Evolutionary conservation across 2,113 vertebrate genomes (phyloP).

Genomic region (Archilochus colubris): DNA sequence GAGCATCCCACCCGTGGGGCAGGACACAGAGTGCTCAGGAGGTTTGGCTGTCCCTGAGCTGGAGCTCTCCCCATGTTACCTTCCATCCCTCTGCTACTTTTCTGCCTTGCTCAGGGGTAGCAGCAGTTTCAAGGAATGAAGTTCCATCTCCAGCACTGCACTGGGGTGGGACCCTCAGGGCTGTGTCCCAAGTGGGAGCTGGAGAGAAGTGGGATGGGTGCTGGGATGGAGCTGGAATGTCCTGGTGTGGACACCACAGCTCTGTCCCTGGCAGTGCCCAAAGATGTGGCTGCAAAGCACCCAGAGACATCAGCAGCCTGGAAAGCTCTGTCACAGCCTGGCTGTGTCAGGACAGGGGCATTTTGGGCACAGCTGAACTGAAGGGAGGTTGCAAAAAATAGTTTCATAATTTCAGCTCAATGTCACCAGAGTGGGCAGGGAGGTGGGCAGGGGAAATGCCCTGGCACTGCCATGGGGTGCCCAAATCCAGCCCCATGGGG

Average conservation of each 20-base stretch:
- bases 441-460: background rate
- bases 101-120: background rate
- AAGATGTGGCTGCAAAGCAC: background rate
- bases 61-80: background rate
- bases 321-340: rapidly evolving
- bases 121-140: background rate
- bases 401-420: background rate
- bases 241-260: background rate
- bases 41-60: background rate
- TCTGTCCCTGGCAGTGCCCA: background rate
- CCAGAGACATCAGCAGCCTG: background rate
- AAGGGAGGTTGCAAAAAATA: background rate
- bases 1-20: rapidly evolving
- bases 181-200: background rate
- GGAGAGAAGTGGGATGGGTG: rapidly evolving
- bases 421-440: background rate
- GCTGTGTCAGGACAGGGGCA: background rate
- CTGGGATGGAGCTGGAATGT: background rate
- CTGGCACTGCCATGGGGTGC: background rate
- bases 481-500: background rate
- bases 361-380: background rate
- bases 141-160: rapidly evolving
- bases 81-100: background rate
- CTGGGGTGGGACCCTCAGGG: rapidly evolving
- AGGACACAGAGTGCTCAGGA: background rate